Conservation (phyloP, 2,113 vertebrate species). For the Dromas ardeola region DNA sequence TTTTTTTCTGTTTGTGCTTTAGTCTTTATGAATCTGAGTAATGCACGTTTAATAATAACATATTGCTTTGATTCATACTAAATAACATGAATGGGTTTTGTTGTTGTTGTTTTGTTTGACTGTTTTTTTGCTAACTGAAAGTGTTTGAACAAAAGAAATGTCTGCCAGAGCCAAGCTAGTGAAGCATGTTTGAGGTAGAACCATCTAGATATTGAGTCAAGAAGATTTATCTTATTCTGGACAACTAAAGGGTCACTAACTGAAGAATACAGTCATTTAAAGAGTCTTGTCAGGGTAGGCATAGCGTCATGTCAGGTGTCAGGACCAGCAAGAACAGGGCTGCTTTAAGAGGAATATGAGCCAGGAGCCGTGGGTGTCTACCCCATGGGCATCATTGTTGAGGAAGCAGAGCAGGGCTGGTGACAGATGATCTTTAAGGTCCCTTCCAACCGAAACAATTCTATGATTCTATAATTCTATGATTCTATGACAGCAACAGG, state of each 20-base stretch:
- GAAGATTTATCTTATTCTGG: not conserved
- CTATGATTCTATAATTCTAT: no score
- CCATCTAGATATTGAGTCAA: not conserved
- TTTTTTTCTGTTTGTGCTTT: not conserved
- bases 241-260: not conserved
- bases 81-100: not conserved
- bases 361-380: not conserved
- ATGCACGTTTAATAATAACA: not conserved
- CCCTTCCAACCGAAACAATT: no score
- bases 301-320: not conserved
- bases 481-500: not conserved
- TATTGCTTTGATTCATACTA: not conserved
- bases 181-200: not conserved
- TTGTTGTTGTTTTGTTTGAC: not conserved
- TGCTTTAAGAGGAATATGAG: not conserved
- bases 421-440: not conserved
- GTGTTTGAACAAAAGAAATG: not conserved
- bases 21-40: not conserved
- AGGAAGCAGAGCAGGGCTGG: not conserved
- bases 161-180: not conserved
- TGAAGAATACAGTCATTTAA: not conserved
- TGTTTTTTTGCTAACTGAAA: not conserved
- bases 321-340: not conserved
- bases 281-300: not conserved
- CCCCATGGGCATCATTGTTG: accelerated